Evolutionary conservation across 2,888 invertebrate genomes (phyloP).

Genomic region (Drosophila atroscutellata): DNA sequence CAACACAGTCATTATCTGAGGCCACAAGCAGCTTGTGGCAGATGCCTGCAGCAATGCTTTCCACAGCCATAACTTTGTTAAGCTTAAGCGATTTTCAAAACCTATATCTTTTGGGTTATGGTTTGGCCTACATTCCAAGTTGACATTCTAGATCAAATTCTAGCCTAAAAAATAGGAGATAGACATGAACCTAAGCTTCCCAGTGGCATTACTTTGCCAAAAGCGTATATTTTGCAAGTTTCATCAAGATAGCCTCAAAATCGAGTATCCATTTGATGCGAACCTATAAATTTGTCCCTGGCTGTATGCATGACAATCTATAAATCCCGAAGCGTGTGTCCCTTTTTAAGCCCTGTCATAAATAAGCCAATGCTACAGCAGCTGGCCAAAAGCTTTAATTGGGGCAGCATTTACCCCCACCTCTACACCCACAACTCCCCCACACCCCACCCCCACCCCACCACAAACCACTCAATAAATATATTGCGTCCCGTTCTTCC

Average conservation of each 20-base stretch:
- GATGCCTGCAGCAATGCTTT: background rate
- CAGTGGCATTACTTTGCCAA: too few species aligned
- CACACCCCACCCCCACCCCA: background rate
- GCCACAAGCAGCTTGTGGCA: background rate
- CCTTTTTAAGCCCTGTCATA: background rate
- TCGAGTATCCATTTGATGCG: background rate
- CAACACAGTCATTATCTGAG: background rate
- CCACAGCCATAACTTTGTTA: too few species aligned
- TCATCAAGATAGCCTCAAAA: rapidly evolving
- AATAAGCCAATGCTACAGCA: constrained; percentile 4
- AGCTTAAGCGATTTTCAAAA: too few species aligned
- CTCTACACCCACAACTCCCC: background rate
- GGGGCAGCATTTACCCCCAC: background rate
- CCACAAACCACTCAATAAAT: background rate
- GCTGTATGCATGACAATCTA: background rate
- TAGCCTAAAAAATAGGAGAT: too few species aligned
- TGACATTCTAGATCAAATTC: too few species aligned
- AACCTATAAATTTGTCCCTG: background rate
- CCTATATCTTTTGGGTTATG: background rate
- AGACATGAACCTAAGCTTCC: too few species aligned
- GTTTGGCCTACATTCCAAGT: background rate
- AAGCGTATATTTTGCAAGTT: too few species aligned
- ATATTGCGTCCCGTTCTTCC: constrained; percentile 10
- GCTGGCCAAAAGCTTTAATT: constrained; percentile 15
- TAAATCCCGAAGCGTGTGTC: background rate